Evolutionary conservation across 1,140 invertebrate genomes (phyloP), one percentile per base, ranked within the genome.

Genomic region (Cylas formicarius): DNA sequence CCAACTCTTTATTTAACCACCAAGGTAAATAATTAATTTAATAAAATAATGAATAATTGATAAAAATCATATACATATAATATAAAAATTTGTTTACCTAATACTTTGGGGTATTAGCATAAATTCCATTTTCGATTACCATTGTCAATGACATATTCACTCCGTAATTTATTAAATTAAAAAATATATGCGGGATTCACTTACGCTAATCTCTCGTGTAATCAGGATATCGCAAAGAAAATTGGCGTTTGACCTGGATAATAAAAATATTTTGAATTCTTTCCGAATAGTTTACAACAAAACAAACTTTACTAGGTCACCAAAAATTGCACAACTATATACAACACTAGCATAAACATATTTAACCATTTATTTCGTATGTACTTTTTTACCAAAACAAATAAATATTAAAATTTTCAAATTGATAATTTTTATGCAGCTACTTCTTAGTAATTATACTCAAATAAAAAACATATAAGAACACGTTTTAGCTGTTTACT

Each of bases 251-350:
- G 59, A 61, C 60, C 60, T 53, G 53, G 56, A 56, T 61, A 57
- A 51, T 35, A 48, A 50, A 56, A 58, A 62, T 62, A 55, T 55
- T 60, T 60, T 28, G 42, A 62, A 62, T 62, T 57, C 57, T 43
- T 44, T 50, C 22, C 19, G 39, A 47, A 50, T 40, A 51, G 52
- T 55, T 47, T 50, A 52, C 45, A 52, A 53, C 36, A 51, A 48
- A 51, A 45, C 50, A 49, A n/a, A n/a, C n/a, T 17, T 43, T 53
- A 42, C 34, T 48, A 51, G 44, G 50, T 49, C 53, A 43, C 21
- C 42, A 48, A 14, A 52, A 32, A 22, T 45, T 45, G 19, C 48
- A 50, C 36, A 50, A 50, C 26, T 24, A 44, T 14, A 18, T 16
- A 34, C 48, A 50, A 50, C 45, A 50, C 34, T 16, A 22, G 18